Percentiles rank a stretch among this genome's conserved stretches.
These are phyloP conservation scores for Oreochromis aureus DNA, from an alignment of 2,113 vertebrate genomes.

Conservation along the genomic window DNA sequence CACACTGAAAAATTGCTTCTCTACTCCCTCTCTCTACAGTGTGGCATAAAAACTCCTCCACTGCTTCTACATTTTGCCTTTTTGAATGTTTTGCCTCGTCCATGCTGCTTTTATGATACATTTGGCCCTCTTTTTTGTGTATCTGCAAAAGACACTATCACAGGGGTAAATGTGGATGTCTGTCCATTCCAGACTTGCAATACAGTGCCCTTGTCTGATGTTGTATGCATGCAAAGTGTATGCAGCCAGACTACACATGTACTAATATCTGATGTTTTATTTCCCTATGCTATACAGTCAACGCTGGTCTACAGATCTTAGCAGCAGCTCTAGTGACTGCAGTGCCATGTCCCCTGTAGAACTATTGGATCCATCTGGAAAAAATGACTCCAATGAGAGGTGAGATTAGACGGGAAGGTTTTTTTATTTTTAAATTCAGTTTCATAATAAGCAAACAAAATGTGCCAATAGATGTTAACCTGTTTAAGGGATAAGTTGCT, in stretches of 20 bases:
- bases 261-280: background rate
- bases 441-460: background rate
- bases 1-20: background rate
- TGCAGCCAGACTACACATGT: background rate
- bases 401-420: background rate
- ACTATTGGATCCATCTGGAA: background rate
- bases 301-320: constrained; percentile 14
- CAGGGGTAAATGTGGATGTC: background rate
- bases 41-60: background rate
- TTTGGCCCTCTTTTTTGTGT: background rate
- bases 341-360: constrained; percentile 3
- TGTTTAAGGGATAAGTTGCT: background rate
- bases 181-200: background rate
- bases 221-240: background rate
- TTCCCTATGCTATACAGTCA: constrained; percentile 11
- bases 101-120: background rate
- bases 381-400: constrained; percentile 17
- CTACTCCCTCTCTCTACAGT: background rate
- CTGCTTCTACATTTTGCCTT: background rate
- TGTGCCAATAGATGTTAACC: background rate
- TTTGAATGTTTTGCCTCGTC: background rate
- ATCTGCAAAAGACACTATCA: background rate
- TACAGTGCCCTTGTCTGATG: background rate
- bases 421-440: background rate
- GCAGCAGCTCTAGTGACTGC: constrained; percentile 42